A percentile compares a stretch with the other conserved stretches of the same genome.
These are phyloP conservation scores for Oreotrochilus melanogaster DNA, from an alignment of 2,113 vertebrate species.

Conservation along the genomic window DNA sequence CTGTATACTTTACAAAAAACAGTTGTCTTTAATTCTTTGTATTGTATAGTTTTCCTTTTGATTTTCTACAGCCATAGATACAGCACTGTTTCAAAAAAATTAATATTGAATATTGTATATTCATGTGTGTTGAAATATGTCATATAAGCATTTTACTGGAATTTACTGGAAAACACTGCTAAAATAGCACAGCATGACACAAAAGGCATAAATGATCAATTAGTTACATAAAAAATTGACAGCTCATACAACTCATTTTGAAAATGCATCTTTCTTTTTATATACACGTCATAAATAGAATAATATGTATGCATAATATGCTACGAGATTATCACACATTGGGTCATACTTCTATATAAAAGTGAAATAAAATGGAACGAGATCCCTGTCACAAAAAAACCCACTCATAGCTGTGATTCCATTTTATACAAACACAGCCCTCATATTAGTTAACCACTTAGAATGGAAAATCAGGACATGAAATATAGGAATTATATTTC, in stretches of 20 bases:
- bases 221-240: neutral
- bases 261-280: neutral
- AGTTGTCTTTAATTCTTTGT: neutral
- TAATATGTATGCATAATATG: neutral
- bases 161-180: neutral
- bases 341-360: neutral
- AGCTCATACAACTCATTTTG: neutral
- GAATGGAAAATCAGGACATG: neutral
- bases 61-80: neutral
- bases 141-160: neutral
- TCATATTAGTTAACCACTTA: neutral
- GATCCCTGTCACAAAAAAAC: neutral
- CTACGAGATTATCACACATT: neutral
- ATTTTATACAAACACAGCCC: neutral
- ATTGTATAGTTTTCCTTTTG: neutral
- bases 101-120: neutral
- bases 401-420: neutral
- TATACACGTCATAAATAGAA: neutral
- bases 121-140: neutral
- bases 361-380: neutral
- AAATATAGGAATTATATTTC: neutral
- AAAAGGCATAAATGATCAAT: neutral
- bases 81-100: neutral
- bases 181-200: neutral
- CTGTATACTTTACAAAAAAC: neutral